phyloP scores from a whole-genome alignment of 2,113 vertebrate genomes.

The Ptychochromis oligacanthus region DNA sequence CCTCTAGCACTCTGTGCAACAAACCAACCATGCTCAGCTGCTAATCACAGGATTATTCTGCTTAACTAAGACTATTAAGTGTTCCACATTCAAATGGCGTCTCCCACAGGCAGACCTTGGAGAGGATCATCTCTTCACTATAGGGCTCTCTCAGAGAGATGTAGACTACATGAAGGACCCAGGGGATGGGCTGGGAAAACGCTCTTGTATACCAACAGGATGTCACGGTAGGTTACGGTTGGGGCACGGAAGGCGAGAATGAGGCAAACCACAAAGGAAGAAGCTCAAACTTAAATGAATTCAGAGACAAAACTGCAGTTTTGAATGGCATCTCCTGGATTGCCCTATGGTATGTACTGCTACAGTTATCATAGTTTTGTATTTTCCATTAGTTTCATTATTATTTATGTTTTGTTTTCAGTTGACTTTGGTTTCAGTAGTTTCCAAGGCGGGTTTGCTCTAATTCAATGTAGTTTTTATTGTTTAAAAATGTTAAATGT shows the following conservation, averaged over 20 bases:
- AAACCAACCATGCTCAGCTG: conserved; percentile 54
- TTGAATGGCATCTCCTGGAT: conserved; percentile 1
- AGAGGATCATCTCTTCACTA: conserved; percentile 56
- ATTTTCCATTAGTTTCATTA: background rate
- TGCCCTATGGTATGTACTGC: conserved; percentile 18
- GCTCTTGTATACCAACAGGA: conserved; percentile 36
- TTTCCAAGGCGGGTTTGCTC: background rate
- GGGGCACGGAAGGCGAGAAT: background rate
- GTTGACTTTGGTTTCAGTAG: background rate
- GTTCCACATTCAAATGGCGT: conserved; percentile 62
- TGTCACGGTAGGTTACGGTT: conserved; percentile 36
- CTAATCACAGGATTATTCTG: conserved; percentile 76
- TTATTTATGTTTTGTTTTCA: background rate
- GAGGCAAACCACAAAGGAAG: background rate
- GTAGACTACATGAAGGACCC: background rate
- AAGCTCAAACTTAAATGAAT: conserved; percentile 23
- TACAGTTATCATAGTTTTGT: background rate
- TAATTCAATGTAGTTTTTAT: background rate
- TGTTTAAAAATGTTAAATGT: background rate
- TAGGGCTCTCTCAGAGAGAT: conserved; percentile 28
- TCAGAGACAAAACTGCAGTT: background rate
- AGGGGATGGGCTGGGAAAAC: conserved; percentile 20
- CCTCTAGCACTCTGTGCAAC: conserved; percentile 24
- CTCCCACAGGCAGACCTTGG: conserved; percentile 62
- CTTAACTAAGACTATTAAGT: conserved; percentile 75